phyloP scores from a whole-genome alignment of 2,797 vertebrate species.

The Falco novaeseelandiae region DNA sequence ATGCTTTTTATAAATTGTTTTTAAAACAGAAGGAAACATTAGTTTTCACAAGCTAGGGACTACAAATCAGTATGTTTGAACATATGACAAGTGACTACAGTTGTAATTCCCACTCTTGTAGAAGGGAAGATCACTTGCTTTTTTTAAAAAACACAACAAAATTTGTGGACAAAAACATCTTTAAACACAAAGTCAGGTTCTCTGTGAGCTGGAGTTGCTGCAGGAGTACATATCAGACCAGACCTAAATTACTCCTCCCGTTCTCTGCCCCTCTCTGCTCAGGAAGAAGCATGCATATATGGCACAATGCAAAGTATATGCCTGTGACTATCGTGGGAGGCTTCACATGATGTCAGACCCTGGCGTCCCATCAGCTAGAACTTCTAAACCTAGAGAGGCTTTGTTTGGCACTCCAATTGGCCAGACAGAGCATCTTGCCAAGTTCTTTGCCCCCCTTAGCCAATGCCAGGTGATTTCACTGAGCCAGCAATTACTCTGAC shows the following conservation, averaged over 20 bases:
- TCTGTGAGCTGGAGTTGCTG: neutral
- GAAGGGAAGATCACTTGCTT: neutral
- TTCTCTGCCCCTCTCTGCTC: neutral
- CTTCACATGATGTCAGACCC: neutral
- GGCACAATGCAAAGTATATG: neutral
- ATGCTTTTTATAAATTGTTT: neutral
- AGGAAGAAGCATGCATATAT: rapidly evolving
- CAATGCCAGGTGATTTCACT: neutral
- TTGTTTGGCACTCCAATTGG: neutral
- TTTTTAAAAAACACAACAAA: neutral
- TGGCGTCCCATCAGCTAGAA: neutral
- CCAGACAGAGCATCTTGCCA: neutral
- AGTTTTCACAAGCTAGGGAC: neutral
- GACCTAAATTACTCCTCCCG: neutral
- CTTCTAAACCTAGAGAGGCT: neutral
- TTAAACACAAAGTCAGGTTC: neutral
- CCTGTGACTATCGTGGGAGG: neutral
- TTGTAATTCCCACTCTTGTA: neutral
- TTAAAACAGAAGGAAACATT: neutral
- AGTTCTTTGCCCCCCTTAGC: neutral
- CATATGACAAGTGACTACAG: neutral
- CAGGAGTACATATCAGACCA: neutral
- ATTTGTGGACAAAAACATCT: neutral
- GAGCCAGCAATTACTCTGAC: neutral
- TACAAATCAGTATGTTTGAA: neutral